Base-by-base conservation (phyloP, 2,113 vertebrate genomes). In the Albula goreensis region DNA sequence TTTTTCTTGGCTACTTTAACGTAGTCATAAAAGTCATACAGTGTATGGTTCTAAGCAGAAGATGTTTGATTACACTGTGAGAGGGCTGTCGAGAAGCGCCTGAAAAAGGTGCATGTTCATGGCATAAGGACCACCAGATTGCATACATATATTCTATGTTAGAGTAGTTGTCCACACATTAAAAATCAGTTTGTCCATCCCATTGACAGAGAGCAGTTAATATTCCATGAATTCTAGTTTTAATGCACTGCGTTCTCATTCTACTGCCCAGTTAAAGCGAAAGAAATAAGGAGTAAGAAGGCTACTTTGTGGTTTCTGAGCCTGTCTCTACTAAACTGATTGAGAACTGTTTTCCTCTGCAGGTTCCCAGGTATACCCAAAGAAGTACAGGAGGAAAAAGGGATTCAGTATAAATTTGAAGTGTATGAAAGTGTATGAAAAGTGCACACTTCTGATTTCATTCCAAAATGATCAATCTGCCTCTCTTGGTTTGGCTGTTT, bases 371-470 rank as follows among this genome's bases (percentile, higher is more conserved):
- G 96, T 57, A 96, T 99, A 22, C 91, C 95, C 22, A 25, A 90
- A 15, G 96, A 93, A 81, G 81, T 96, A 82, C 98, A 98, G 81
- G 96, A 98, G 88, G 97, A 99, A 89, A 97, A 97, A 12, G 97
- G 96, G 15, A 94, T 98, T 91, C 95, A 95, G 90, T 99, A 98
- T 87, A 96, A 92, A 90, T 98, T 96, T 92, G 97, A 99, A 93
- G 97, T 99, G 0, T 98, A 99, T 90, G 96, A 98, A 92, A 97
- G 96, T 91, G 85, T 83, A 50, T 41, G 31, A 41, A 41, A 41
- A 41, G 31, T 41, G 31, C 31, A 41, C 31, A 41, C 31, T 41
- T 41, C 31, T 41, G 31, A 41, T 41, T 41, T 41, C 31, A 41
- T 41, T 41, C 31, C 31, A 41, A 41, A 41, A 41, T 41, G 31